Conservation (phyloP, 1,140 invertebrate genomes). For the Euura lappo region DNA sequence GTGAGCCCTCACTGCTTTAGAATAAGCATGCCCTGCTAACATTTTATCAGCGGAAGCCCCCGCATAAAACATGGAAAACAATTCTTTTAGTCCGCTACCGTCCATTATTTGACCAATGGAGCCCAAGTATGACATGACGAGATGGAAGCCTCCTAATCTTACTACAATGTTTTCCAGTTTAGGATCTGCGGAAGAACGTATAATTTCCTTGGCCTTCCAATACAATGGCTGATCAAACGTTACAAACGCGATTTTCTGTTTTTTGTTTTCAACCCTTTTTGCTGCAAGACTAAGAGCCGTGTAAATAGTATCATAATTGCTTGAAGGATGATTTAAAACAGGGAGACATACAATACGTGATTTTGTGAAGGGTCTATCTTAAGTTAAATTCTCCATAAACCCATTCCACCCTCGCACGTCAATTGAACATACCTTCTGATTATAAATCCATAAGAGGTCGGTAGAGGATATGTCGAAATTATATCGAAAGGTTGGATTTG, state of each 20-base stretch:
- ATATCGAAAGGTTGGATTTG: too few relatives aligned
- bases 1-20: conserved; percentile 41
- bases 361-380: not conserved
- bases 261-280: not conserved
- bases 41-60: conserved; percentile 43
- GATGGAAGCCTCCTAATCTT: conserved; percentile 29
- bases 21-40: conserved; percentile 43
- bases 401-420: conserved; percentile 14
- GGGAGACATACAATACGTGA: conserved; percentile 10
- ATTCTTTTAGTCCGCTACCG: conserved; percentile 29
- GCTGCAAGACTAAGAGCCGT: conserved; percentile 1
- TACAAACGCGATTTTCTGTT: not conserved
- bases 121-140: conserved; percentile 31
- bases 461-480: too few relatives aligned
- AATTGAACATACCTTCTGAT: not conserved
- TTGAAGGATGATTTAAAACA: conserved; percentile 1
- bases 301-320: conserved; percentile 15
- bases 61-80: conserved; percentile 34
- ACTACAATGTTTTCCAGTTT: not conserved
- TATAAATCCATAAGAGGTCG: conserved; percentile 8
- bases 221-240: conserved; percentile 5
- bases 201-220: conserved; percentile 11
- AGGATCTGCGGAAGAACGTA: not conserved
- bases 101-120: conserved; percentile 28
- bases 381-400: conserved; percentile 2